Percentiles rank a stretch among this genome's conserved stretches.
Evolutionary conservation across 1,140 invertebrate species (phyloP).

Genomic region (Brachionus manjavacas): DNA sequence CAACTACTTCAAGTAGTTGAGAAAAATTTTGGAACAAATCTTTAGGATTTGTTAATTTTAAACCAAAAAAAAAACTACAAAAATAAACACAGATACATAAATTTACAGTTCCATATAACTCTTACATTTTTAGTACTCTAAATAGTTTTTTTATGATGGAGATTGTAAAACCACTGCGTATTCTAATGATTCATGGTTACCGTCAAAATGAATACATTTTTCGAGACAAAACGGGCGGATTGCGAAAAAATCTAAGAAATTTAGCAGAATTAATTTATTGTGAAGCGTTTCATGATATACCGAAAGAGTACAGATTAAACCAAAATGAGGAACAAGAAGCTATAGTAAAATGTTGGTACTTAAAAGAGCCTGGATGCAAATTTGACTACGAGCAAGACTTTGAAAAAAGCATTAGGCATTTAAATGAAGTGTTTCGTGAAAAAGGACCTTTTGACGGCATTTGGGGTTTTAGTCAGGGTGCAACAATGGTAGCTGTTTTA

Average conservation of each 20-base stretch:
- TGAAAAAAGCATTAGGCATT: neutral
- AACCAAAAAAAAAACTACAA: too few relatives aligned
- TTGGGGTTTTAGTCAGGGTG: constrained; percentile 42
- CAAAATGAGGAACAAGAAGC: neutral
- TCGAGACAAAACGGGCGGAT: constrained; percentile 14
- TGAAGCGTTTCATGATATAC: constrained; percentile 25
- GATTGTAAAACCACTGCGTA: neutral
- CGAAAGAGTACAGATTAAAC: neutral
- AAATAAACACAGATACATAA: too few relatives aligned
- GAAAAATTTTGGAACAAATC: too few relatives aligned
- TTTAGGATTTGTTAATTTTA: too few relatives aligned
- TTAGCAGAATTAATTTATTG: constrained; percentile 33
- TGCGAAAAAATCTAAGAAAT: constrained; percentile 35
- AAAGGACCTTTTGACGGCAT: constrained; percentile 38
- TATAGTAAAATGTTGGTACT: constrained; percentile 8
- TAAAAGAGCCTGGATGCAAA: neutral
- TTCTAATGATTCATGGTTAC: constrained; percentile 41
- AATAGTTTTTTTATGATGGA: neutral
- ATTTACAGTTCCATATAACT: too few relatives aligned
- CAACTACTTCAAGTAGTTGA: too few relatives aligned
- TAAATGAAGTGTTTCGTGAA: neutral
- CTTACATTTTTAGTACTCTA: too few relatives aligned
- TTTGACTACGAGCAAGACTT: neutral
- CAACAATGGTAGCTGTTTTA: constrained; percentile 20
- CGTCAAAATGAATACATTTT: constrained; percentile 19